Conservation (phyloP, 2,113 vertebrate species). For the Spea multiplicata region DNA sequence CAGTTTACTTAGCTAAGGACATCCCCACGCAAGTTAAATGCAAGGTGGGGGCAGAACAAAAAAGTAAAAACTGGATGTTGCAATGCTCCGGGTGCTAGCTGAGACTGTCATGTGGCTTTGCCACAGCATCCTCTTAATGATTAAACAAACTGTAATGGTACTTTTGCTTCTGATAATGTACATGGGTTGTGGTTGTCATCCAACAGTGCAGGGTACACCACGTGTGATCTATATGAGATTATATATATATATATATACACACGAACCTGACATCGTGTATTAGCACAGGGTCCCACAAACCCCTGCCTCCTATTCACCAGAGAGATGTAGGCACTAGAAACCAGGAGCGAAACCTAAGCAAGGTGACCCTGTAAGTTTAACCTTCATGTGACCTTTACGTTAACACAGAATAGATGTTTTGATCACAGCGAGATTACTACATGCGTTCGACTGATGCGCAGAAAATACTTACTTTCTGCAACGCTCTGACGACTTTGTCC, state of each 20-base stretch:
- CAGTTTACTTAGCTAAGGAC: not conserved
- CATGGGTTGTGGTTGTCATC: not conserved
- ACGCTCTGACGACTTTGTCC: too few relatives aligned
- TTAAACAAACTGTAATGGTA: not conserved
- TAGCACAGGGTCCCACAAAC: not conserved
- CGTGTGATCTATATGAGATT: too few relatives aligned
- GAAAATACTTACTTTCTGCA: too few relatives aligned
- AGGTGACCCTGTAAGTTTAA: not conserved
- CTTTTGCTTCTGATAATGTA: not conserved
- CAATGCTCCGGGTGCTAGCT: not conserved
- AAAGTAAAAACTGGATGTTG: not conserved
- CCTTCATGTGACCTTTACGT: constrained; percentile 22
- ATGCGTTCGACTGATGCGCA: too few relatives aligned
- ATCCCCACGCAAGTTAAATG: not conserved
- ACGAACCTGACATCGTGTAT: too few relatives aligned
- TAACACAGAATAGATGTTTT: too few relatives aligned
- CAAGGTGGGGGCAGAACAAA: not conserved
- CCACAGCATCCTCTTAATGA: not conserved
- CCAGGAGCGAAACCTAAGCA: not conserved
- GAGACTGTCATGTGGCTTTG: not conserved
- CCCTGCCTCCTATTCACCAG: too few relatives aligned
- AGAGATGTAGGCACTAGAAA: not conserved
- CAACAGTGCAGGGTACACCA: too few relatives aligned
- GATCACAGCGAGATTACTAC: too few relatives aligned
- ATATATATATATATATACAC: too few relatives aligned